Percentiles rank a stretch among this genome's conserved stretches.
Evolutionary conservation across 2,888 invertebrate genomes (phyloP).

Genomic region (Cerastoderma edule): DNA sequence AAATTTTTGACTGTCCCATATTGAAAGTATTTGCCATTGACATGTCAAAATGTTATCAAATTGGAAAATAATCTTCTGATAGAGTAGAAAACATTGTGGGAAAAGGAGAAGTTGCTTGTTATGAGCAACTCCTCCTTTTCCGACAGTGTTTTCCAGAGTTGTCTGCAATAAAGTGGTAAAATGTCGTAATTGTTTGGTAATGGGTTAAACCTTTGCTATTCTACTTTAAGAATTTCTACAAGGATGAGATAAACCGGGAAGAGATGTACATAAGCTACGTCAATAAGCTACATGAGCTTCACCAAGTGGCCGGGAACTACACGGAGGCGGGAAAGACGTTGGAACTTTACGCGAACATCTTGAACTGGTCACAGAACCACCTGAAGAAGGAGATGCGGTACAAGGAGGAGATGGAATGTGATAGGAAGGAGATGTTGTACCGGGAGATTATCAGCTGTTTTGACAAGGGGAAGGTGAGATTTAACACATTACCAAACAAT

Average conservation of each 20-base stretch:
- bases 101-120: no score
- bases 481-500: background rate
- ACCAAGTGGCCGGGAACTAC: constrained; percentile 95
- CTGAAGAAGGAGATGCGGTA: constrained; percentile 84
- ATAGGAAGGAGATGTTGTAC: constrained; percentile 94
- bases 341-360: constrained; percentile 95
- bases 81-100: no score
- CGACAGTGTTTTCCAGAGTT: no score
- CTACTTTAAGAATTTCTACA: constrained; percentile 93
- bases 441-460: constrained; percentile 95
- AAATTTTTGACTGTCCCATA: no score
- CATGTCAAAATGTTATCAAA: no score
- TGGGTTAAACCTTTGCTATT: background rate
- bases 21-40: no score
- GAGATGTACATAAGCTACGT: constrained; percentile 98
- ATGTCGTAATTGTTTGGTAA: no score
- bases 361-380: constrained; percentile 88
- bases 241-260: constrained; percentile 96
- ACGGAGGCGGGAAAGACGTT: constrained; percentile 98
- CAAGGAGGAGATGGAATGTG: constrained; percentile 93
- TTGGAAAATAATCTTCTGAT: no score
- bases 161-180: no score
- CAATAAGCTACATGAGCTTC: constrained; percentile 96
- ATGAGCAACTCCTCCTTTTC: no score
- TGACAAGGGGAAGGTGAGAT: constrained; percentile 93